phyloP scores from a whole-genome alignment of 1,140 invertebrate genomes.

The Wiebesia pumilae region DNA sequence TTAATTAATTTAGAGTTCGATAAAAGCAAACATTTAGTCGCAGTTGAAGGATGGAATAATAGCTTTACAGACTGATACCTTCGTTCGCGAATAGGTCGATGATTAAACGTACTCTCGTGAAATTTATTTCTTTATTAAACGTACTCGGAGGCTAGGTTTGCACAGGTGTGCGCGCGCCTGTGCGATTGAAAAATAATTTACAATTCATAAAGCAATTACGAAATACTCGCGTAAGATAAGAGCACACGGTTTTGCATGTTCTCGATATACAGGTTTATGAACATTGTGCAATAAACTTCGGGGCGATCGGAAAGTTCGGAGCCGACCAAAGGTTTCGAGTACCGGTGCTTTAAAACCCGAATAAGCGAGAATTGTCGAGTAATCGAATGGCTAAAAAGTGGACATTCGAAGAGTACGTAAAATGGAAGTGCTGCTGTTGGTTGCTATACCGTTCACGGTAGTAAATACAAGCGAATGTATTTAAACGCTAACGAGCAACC shows the following conservation, averaged over 20 bases:
- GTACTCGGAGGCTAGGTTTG: no score
- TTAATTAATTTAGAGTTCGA: background rate
- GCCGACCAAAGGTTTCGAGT: background rate
- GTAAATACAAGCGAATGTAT: slow-evolving; percentile 4
- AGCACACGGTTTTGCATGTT: no score
- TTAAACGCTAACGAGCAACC: slow-evolving; percentile 33
- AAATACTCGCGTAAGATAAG: background rate
- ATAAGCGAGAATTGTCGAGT: slow-evolving; percentile 7
- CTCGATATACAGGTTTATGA: background rate
- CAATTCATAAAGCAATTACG: background rate
- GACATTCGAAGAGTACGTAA: background rate
- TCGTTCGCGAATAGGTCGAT: background rate
- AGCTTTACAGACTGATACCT: background rate
- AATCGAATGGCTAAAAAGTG: slow-evolving; percentile 18
- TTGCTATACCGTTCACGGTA: background rate
- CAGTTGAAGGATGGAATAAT: background rate
- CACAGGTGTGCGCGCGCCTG: no score
- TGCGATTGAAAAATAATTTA: no score
- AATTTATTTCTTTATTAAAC: background rate
- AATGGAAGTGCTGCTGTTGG: background rate
- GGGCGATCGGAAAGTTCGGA: background rate
- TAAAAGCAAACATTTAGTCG: background rate
- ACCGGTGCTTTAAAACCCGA: background rate
- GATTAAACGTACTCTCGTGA: background rate
- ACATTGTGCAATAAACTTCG: background rate